Conservation (phyloP, 2,888 invertebrate species). For the Desoria tigrina region DNA sequence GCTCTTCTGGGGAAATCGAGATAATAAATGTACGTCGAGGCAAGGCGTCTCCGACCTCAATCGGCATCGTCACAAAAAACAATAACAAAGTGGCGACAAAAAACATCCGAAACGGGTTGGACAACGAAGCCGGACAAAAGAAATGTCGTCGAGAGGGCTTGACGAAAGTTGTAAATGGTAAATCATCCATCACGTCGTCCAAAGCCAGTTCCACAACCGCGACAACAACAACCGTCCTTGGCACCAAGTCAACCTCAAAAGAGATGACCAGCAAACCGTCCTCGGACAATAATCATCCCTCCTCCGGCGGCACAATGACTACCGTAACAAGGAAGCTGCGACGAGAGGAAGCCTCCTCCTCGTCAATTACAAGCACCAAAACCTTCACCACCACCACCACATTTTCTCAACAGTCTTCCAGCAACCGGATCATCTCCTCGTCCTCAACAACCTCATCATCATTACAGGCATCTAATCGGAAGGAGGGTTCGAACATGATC, state of each 20-base stretch:
- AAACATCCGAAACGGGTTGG: conserved; percentile 7
- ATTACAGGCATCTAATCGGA: too few relatives aligned
- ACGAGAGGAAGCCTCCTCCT: conserved; percentile 2
- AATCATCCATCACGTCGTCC: conserved; percentile 3
- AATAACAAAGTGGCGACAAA: neutral
- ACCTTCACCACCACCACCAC: neutral
- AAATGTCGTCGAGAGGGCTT: neutral
- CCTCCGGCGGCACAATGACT: neutral
- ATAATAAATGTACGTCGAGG: neutral
- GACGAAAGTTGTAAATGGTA: conserved; percentile 4
- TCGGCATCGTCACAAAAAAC: too few relatives aligned
- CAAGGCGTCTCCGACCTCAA: neutral
- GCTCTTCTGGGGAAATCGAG: conserved; percentile 17
- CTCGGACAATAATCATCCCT: too few relatives aligned
- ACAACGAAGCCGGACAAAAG: neutral
- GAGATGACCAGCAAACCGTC: too few relatives aligned
- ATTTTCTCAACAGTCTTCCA: neutral
- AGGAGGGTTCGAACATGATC: too few relatives aligned
- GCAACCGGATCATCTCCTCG: neutral
- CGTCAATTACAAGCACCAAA: neutral
- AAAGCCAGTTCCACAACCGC: conserved; percentile 2
- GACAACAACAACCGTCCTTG: conserved; percentile 10
- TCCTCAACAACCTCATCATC: too few relatives aligned
- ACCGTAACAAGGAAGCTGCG: conserved; percentile 2
- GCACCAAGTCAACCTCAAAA: too few relatives aligned